Percentiles rank a stretch among this genome's conserved stretches.
Evolutionary conservation across 2,888 invertebrate genomes (phyloP).

Genomic region (Drosophila stalkeri): DNA sequence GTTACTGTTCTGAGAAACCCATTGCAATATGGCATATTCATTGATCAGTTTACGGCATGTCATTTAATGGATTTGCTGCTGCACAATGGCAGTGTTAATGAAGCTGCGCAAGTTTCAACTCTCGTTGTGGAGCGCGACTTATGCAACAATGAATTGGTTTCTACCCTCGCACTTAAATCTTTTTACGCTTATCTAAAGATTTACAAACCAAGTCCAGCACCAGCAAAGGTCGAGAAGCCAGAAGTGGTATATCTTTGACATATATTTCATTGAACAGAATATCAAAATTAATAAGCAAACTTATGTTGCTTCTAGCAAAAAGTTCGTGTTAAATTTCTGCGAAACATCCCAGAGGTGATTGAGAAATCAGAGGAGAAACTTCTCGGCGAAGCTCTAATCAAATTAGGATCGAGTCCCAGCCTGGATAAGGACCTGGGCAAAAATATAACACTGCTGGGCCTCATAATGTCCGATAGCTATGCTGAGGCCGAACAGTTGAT

Average conservation of each 20-base stretch:
- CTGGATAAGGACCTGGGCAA: conserved; percentile 84
- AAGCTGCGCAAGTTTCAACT: conserved; percentile 91
- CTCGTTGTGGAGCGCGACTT: conserved; percentile 96
- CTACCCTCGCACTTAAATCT: conserved; percentile 89
- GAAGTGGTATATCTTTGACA: conserved; percentile 58
- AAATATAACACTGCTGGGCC: conserved; percentile 89
- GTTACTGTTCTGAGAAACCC: conserved; percentile 91
- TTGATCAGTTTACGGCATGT: conserved; percentile 92
- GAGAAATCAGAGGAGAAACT: conserved; percentile 86
- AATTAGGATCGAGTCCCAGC: conserved; percentile 19
- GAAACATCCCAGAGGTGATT: conserved; percentile 95
- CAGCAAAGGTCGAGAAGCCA: conserved; percentile 83
- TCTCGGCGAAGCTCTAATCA: conserved; percentile 50
- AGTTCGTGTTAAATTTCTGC: conserved; percentile 91
- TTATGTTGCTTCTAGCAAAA: conserved; percentile 85
- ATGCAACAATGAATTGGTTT: conserved; percentile 89
- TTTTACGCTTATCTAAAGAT: conserved; percentile 89
- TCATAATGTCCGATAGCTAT: conserved; percentile 89
- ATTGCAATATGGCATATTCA: conserved; percentile 94
- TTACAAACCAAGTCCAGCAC: conserved; percentile 59
- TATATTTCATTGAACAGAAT: not conserved
- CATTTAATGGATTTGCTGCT: conserved; percentile 92
- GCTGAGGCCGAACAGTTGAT: conserved; percentile 76
- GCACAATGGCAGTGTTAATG: conserved; percentile 88
- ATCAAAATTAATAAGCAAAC: too few species aligned